Evolutionary conservation across 2,113 vertebrate species (phyloP), one percentile per base, ranked within the genome.

Genomic region (Canis aureus): DNA sequence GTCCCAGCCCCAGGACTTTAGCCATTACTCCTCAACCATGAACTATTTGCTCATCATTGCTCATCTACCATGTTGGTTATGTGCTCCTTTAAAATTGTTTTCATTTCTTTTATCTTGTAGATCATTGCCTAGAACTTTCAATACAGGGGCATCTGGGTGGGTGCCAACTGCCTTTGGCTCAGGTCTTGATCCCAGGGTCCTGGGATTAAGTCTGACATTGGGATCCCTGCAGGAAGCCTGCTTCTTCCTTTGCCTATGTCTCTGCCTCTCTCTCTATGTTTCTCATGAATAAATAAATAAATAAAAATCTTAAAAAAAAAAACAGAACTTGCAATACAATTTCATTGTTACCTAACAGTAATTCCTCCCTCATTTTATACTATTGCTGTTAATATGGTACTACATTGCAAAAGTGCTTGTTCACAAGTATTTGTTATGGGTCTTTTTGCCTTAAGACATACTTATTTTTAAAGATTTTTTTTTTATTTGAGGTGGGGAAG

Each of bases 31-130:
- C 8, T 51, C 74, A 51, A 51, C 8, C 25, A 29, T 17, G 2
- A 78, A 78, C 49, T 78, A 43, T 38, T 3, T 6, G 0, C 19
- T 80, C 9, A 49, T 66, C 15, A 12, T 3, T 6, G 0, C 19
- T 80, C 9, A 38, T 66, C 11, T 12, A 55, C 3, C 4, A 29
- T 0, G 1, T 0, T 71, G 10, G 7, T 1, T 5, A 12, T 38
- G 11, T 38, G 2, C 1, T 57, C 1, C 16, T 86, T 79, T 57
- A 79, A 62, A 91, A 23, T 64, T 59, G 1, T 22, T 78, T 78
- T 67, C 7, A 7, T 91, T 66, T 51, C 22, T 49, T 69, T 29
- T 27, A 59, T 11, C 1, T 85, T 38, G 8, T 35, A 80, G 32
- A 16, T 55, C 11, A 80, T 8, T 80, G 13, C 13, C 51, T 78